Base-by-base conservation (phyloP, 2,797 vertebrate species). In the Petrocephalus schoutedeni region DNA sequence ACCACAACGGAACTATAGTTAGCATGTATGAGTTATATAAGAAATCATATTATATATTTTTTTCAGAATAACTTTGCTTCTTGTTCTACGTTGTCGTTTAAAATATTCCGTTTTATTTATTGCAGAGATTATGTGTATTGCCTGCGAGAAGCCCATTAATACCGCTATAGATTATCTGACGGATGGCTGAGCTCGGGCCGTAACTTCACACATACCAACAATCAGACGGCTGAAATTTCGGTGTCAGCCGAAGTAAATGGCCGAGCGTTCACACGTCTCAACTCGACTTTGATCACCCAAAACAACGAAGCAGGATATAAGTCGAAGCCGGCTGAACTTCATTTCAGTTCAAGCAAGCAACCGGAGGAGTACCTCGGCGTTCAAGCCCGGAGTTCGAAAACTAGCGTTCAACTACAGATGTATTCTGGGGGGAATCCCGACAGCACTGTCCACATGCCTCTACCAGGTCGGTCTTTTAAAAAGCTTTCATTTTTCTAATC, bases 111-210 rank as follows among this genome's bases (percentile, higher is more conserved):
- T 23, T 53, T 54, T 23, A 51, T 54, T 23, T 28, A 57, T 57
- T 85, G 14, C 12, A 58, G 58, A 32, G 6, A 5, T 87, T 90
- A 95, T 96, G 96, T 96, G 95, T 96, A 96, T 96, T 96, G 92
- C 89, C 88, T 88, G 86, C 88, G 92, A 91, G 91, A 92, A 94
- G 93, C 92, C 94, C 94, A 95, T 96, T 96, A 95, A 91, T 93
- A 85, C 21, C 89, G 21, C 89, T 86, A 83, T 91, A 90, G 89
- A 61, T 90, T 91, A 89, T 87, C 41, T 91, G 90, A 90, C 92
- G 89, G 89, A 89, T 91, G 92, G 89, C 92, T 91, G 59, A 91
- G 14, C 54, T 89, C 87, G 91, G 92, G 94, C 92, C 90, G 92
- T 2, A 56, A 41, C 64, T 93, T 95, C 94, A 93, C 96, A 95